Conservation (phyloP, 2,113 vertebrate species). For the Bubalus kerabau region DNA sequence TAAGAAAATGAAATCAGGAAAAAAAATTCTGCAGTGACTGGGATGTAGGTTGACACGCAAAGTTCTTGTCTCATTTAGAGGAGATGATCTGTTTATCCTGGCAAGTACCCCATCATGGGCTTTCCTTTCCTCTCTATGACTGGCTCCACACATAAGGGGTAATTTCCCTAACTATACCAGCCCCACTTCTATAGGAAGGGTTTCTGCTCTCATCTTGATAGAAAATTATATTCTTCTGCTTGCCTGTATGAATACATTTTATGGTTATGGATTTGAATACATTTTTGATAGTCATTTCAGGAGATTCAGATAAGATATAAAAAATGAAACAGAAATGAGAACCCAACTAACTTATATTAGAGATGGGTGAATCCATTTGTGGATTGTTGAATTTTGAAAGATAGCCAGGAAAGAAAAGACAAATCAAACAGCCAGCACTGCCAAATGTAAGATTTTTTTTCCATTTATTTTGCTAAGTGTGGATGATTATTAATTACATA, state of each 20-base stretch:
- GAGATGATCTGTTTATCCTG: constrained; percentile 7
- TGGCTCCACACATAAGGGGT: not conserved
- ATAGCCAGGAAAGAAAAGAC: constrained; percentile 25
- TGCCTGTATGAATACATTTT: constrained; percentile 7
- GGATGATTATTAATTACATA: constrained; percentile 43
- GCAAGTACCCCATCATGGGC: not conserved
- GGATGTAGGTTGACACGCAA: not conserved
- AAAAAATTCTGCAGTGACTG: not conserved
- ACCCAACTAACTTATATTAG: constrained; percentile 36
- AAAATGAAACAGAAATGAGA: constrained; percentile 50
- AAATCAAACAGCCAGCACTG: constrained; percentile 17
- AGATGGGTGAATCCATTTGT: constrained; percentile 14
- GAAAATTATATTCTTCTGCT: not conserved
- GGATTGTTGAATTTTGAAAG: constrained; percentile 49
- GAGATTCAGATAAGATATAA: not conserved
- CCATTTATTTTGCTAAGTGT: constrained; percentile 36
- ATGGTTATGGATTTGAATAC: not conserved
- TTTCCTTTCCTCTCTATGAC: not conserved
- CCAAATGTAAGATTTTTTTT: not conserved
- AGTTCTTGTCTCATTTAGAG: not conserved
- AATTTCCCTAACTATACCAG: not conserved
- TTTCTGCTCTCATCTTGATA: not conserved
- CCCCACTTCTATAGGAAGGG: not conserved
- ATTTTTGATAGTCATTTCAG: constrained; percentile 38
- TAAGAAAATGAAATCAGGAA: not conserved